Evolutionary conservation across 2,888 invertebrate species (phyloP).

Genomic region (Rhaphigaster nebulosa): DNA sequence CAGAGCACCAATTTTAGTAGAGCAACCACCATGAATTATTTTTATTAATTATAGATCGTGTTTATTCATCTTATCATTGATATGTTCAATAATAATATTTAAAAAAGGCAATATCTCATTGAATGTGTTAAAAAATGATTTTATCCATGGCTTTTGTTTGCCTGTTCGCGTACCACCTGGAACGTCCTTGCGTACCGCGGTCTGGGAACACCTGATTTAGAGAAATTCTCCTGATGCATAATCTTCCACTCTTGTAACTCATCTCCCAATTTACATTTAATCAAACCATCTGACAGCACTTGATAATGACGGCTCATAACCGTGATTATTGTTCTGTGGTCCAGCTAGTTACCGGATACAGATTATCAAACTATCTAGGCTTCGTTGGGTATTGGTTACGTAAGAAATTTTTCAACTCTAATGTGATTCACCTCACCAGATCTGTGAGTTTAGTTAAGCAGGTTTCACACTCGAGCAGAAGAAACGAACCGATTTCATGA

Average conservation of each 20-base stretch:
- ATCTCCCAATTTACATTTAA: constrained; percentile 2
- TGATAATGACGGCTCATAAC: background rate
- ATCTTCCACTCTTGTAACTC: background rate
- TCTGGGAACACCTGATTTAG: no score
- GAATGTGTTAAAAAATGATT: no score
- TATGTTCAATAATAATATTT: no score
- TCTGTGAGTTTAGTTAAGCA: background rate
- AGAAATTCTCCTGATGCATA: background rate
- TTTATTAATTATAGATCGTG: no score
- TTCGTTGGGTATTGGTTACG: background rate
- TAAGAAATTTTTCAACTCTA: background rate
- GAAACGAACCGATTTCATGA: background rate
- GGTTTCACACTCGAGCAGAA: background rate
- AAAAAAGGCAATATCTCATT: no score
- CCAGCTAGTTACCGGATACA: background rate
- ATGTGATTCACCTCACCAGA: background rate
- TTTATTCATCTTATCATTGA: no score
- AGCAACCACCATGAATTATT: no score
- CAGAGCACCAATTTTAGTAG: no score
- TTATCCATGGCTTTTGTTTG: no score
- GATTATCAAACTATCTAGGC: background rate
- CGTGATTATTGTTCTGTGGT: background rate
- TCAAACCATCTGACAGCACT: background rate
- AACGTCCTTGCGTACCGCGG: no score
- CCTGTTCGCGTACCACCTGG: no score